These are phyloP conservation scores for Kryphioiulus occultus DNA, from an alignment of 2,888 invertebrate species.

Conservation along the genomic window DNA sequence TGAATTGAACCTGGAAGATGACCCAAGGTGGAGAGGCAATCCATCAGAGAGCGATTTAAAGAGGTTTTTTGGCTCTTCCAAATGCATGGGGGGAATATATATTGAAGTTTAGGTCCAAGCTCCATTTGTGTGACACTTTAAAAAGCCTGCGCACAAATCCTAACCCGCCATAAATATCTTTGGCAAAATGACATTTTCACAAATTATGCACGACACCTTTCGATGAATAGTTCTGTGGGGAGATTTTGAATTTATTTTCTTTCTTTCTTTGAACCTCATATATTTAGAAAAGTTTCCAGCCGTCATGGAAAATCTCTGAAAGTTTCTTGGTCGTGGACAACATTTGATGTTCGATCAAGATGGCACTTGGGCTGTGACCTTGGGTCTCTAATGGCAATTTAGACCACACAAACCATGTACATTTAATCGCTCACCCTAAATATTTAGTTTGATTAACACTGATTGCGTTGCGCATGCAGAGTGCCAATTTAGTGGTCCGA, in stretches of 20 bases:
- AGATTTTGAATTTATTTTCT: background rate
- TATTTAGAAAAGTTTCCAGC: background rate
- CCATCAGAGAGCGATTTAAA: conserved; percentile 39
- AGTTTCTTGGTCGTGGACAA: too few relatives aligned
- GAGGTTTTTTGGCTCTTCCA: background rate
- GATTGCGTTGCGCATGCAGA: too few relatives aligned
- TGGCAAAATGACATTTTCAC: background rate
- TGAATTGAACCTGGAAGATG: conserved; percentile 26
- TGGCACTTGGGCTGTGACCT: too few relatives aligned
- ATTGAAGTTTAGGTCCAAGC: conserved; percentile 11
- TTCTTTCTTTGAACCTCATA: background rate
- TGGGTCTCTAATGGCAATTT: background rate
- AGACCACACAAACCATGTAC: background rate
- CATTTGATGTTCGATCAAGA: too few relatives aligned
- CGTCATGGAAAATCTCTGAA: background rate
- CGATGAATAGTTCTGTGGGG: background rate
- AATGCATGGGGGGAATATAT: conserved; percentile 10
- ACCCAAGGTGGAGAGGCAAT: conserved; percentile 21
- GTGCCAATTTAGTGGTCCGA: too few relatives aligned
- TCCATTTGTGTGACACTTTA: background rate
- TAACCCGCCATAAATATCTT: background rate
- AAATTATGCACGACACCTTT: background rate
- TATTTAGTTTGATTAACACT: background rate
- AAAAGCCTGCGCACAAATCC: background rate
- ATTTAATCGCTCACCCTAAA: background rate